Evolutionary conservation across 2,888 invertebrate genomes (phyloP).

Genomic region (Steinernema hermaphroditum): DNA sequence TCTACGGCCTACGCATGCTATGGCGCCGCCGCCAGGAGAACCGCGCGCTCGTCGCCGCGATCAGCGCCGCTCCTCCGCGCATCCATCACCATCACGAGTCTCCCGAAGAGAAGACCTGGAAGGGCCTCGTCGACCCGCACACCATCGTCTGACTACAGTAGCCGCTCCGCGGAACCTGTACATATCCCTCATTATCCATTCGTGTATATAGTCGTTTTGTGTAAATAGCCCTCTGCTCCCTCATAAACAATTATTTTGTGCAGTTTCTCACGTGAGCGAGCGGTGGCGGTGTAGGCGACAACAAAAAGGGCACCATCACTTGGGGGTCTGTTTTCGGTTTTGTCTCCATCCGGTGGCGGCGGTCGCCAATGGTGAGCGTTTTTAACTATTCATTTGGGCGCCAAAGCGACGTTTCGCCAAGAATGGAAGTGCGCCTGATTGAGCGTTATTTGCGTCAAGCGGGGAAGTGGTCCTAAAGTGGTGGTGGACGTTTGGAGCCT

Average conservation of each 20-base stretch:
- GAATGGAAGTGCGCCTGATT: no score
- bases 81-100: background rate
- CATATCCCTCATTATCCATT: background rate
- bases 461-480: no score
- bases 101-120: constrained; percentile 11
- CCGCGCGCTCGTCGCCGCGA: background rate
- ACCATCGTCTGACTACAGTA: background rate
- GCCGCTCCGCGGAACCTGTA: background rate
- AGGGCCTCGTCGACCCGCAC: background rate
- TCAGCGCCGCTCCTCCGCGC: background rate
- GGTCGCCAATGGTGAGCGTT: no score
- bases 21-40: constrained; percentile 23
- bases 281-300: no score
- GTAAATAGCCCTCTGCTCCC: background rate
- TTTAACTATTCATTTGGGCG: no score
- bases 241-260: background rate
- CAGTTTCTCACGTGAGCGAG: background rate
- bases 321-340: no score
- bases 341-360: no score
- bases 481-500: no score
- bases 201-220: background rate
- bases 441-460: no score
- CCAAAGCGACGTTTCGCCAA: no score
- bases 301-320: no score
- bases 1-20: constrained; percentile 17